Percentiles rank a stretch among this genome's conserved stretches.
Evolutionary conservation across 2,797 vertebrate species (phyloP).

Genomic region (Myotis findleyi): DNA sequence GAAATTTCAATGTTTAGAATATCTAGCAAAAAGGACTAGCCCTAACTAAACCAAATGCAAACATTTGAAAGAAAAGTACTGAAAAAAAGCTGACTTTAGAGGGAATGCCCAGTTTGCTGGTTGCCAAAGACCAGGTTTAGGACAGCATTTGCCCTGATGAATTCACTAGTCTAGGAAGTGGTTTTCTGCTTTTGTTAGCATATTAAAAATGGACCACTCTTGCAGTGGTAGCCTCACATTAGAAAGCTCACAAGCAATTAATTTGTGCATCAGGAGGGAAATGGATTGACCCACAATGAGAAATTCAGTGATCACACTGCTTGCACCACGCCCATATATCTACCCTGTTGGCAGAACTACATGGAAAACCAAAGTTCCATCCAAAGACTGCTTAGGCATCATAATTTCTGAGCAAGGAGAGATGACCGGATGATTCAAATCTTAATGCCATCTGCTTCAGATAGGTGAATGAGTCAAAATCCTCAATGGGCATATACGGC

Average conservation of each 20-base stretch:
- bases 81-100: background rate
- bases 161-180: background rate
- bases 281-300: background rate
- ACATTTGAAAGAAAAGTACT: background rate
- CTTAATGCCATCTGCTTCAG: background rate
- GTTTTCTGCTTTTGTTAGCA: background rate
- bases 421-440: background rate
- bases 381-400: background rate
- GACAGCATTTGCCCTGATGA: background rate
- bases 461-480: background rate
- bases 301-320: background rate
- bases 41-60: background rate
- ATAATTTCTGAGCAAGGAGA: background rate
- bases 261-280: background rate
- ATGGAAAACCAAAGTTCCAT: background rate
- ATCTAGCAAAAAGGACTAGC: background rate
- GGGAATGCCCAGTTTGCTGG: background rate
- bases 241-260: background rate
- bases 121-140: background rate
- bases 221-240: background rate
- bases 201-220: background rate
- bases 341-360: background rate
- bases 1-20: slow-evolving; percentile 12
- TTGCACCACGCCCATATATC: background rate
- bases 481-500: background rate